Evolutionary conservation across 2,797 vertebrate species (phyloP).

Genomic region (Sebastes itinus): DNA sequence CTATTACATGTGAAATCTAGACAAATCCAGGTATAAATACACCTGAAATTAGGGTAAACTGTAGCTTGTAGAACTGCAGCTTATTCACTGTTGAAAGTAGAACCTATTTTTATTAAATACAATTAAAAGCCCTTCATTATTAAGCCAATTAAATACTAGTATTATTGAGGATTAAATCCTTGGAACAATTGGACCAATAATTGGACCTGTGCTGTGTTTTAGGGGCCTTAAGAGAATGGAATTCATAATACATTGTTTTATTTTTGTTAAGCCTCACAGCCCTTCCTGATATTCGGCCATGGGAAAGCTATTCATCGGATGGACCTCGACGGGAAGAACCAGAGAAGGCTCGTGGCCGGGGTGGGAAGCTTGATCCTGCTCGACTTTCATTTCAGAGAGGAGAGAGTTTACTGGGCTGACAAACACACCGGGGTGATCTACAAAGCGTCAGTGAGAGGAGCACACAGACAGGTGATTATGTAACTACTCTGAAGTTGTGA

Average conservation of each 20-base stretch:
- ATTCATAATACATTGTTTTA: neutral
- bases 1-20: neutral
- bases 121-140: too few relatives aligned
- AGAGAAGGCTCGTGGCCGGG: conserved; percentile 79
- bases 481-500: neutral
- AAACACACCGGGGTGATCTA: conserved; percentile 84
- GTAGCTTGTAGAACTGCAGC: neutral
- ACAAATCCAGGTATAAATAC: neutral
- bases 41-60: neutral
- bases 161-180: too few relatives aligned
- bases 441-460: conserved; percentile 84
- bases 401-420: conserved; percentile 90
- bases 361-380: conserved; percentile 81
- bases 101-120: too few relatives aligned
- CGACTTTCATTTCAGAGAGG: conserved; percentile 88
- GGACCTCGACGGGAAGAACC: conserved; percentile 86
- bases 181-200: neutral
- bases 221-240: neutral
- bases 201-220: neutral
- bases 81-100: neutral
- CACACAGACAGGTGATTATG: conserved; percentile 85
- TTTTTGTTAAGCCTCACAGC: conserved; percentile 80
- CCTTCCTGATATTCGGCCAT: conserved; percentile 90
- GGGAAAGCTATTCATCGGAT: conserved; percentile 88
- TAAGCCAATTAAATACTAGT: too few relatives aligned